These are phyloP conservation scores for Drosophila insularis DNA, from an alignment of 1,140 invertebrate genomes.

Conservation along the genomic window DNA sequence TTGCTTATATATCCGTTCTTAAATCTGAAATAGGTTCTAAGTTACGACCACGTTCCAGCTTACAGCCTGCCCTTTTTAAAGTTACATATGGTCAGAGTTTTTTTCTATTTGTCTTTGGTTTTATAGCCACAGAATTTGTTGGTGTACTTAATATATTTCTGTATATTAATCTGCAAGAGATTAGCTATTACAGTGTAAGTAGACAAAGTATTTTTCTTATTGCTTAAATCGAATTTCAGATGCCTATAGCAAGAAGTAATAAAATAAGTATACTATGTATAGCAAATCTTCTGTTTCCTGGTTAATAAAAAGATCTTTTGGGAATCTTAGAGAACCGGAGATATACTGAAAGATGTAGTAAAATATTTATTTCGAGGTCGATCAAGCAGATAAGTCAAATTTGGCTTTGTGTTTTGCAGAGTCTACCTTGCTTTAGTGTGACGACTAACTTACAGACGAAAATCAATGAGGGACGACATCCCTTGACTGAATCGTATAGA, in stretches of 20 bases:
- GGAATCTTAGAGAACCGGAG: too few relatives aligned
- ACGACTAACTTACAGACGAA: conserved; percentile 63
- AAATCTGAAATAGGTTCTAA: conserved; percentile 95
- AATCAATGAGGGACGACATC: conserved; percentile 53
- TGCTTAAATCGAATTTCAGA: too few relatives aligned
- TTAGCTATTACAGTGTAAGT: conserved; percentile 76
- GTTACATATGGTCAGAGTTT: conserved; percentile 95
- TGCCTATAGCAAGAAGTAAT: too few relatives aligned
- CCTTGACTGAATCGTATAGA: conserved; percentile 64
- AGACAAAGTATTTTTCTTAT: background rate
- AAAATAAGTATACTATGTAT: too few relatives aligned
- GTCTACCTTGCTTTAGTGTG: conserved; percentile 72
- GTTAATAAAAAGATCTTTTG: too few relatives aligned
- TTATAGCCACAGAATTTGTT: conserved; percentile 91
- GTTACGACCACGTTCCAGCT: conserved; percentile 89
- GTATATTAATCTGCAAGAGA: conserved; percentile 89
- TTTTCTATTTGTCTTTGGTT: conserved; percentile 91
- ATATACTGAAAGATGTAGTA: too few relatives aligned
- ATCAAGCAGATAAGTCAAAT: conserved; percentile 45
- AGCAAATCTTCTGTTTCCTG: too few relatives aligned
- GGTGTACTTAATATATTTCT: conserved; percentile 93
- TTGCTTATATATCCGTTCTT: conserved; percentile 96
- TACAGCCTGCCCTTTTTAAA: conserved; percentile 90
- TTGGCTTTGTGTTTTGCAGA: conserved; percentile 58
- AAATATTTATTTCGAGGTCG: too few relatives aligned